Conservation (phyloP, 2,113 vertebrate genomes). For the Neolamprologus falcicula region DNA sequence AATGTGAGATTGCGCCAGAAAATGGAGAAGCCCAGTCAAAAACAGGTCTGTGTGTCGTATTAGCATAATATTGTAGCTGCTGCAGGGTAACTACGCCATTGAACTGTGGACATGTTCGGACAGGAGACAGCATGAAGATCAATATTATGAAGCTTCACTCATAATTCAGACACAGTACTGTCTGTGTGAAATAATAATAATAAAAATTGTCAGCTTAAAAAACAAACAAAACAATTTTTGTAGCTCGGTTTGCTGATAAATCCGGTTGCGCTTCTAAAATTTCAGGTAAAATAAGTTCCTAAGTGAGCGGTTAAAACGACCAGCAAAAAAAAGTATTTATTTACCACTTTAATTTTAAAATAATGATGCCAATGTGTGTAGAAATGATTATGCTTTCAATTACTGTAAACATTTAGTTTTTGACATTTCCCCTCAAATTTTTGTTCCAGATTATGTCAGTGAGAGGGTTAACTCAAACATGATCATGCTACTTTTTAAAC, state of each 20-base stretch:
- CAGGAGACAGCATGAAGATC: not conserved
- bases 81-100: not conserved
- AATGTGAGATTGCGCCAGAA: not conserved
- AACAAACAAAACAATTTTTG: not conserved
- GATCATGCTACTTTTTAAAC: not conserved
- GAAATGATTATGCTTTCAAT: not conserved
- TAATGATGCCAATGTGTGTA: not conserved
- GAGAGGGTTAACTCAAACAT: not conserved
- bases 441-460: not conserved
- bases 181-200: not conserved
- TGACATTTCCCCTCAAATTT: accelerated
- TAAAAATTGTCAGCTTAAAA: not conserved
- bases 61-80: not conserved
- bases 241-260: not conserved
- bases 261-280: not conserved
- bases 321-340: not conserved
- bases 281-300: not conserved
- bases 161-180: not conserved
- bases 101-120: not conserved
- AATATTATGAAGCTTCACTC: not conserved
- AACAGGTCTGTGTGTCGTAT: slow-evolving; percentile 41
- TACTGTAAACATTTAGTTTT: not conserved
- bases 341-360: not conserved
- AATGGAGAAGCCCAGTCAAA: not conserved
- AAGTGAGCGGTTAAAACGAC: accelerated